Evolutionary conservation across 2,888 invertebrate species (phyloP).

Genomic region (Saturnia pavonia): DNA sequence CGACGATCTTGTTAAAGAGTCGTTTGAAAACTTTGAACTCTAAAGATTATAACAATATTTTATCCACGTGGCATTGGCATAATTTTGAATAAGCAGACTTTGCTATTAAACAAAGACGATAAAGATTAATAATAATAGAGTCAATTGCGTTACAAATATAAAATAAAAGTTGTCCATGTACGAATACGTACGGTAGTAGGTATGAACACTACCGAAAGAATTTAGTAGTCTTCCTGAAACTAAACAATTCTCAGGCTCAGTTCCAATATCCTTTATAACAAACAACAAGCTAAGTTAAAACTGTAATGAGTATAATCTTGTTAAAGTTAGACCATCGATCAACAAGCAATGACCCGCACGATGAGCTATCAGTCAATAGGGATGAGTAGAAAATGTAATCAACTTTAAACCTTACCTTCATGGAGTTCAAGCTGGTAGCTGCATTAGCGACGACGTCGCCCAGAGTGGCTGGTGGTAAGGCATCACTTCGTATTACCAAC

Average conservation of each 20-base stretch:
- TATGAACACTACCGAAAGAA: no score
- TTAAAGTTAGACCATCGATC: neutral
- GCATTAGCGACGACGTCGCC: constrained; percentile 77
- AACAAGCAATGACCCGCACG: neutral
- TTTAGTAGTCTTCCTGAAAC: no score
- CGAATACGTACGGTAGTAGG: no score
- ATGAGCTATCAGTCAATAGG: neutral
- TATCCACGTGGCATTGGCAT: no score
- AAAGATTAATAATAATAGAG: no score
- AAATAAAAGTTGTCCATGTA: no score
- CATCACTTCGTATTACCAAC: constrained; percentile 55
- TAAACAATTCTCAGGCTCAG: neutral
- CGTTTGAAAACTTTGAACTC: no score
- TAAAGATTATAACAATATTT: no score
- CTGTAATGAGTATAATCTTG: neutral
- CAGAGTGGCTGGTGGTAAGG: constrained; percentile 73
- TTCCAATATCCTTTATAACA: neutral
- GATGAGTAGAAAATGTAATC: constrained; percentile 2
- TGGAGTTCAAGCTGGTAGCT: constrained; percentile 74
- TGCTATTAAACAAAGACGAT: no score
- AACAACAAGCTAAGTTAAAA: neutral
- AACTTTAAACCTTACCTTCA: constrained; percentile 64
- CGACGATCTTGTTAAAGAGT: no score
- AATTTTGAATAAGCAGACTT: no score
- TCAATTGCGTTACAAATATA: no score